phyloP scores from a whole-genome alignment of 2,113 vertebrate species.

The Lichenostomus cassidix region DNA sequence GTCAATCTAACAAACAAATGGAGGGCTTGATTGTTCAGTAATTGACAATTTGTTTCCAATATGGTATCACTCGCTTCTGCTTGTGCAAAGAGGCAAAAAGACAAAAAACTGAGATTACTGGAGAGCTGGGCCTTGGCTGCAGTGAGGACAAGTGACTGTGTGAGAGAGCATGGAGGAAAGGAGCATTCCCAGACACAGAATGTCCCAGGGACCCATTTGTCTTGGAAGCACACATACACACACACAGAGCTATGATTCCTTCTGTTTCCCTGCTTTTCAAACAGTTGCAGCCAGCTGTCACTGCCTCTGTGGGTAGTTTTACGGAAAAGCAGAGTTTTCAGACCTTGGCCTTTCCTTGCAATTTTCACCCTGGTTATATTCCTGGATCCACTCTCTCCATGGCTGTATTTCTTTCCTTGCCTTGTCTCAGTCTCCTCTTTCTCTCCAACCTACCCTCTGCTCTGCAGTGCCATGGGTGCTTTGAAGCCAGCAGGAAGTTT shows the following conservation, averaged over 20 bases:
- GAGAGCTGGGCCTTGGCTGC: background rate
- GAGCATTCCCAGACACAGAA: background rate
- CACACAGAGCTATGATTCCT: background rate
- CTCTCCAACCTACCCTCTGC: background rate
- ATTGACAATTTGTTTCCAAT: constrained; percentile 68
- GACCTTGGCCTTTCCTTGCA: background rate
- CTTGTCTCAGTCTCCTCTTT: background rate
- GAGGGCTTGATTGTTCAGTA: constrained; percentile 67
- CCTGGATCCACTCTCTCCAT: background rate
- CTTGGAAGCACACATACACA: background rate
- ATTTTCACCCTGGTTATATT: background rate
- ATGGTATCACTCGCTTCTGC: background rate
- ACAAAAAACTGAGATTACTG: background rate
- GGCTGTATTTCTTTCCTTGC: background rate
- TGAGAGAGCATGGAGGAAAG: background rate
- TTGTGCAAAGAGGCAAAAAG: background rate
- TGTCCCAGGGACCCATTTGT: constrained; percentile 24
- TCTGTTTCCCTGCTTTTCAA: background rate
- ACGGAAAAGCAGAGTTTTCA: background rate
- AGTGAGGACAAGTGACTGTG: background rate
- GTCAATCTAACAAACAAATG: constrained; percentile 72
- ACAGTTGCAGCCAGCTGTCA: constrained; percentile 53
- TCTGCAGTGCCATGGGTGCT: background rate
- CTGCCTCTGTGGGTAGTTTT: background rate
- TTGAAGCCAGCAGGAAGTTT: background rate